phyloP scores from a whole-genome alignment of 2,888 invertebrate species.

The Troides helena region DNA sequence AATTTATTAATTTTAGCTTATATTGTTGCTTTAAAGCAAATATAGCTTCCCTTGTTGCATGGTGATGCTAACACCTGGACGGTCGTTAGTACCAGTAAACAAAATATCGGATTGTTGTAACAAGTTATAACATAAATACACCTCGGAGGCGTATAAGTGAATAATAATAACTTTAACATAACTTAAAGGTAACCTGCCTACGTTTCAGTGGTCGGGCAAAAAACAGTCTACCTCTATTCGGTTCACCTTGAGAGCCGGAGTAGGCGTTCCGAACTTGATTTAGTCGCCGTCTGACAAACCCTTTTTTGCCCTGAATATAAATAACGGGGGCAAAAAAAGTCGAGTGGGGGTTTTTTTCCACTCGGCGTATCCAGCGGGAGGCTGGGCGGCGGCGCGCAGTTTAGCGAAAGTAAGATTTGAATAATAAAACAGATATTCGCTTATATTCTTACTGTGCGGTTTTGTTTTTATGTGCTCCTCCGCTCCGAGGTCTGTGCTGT shows the following conservation, averaged over 20 bases:
- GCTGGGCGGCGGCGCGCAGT: conserved; percentile 49
- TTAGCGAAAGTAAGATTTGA: conserved; percentile 72
- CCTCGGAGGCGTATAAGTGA: no score
- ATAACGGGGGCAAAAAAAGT: conserved; percentile 70
- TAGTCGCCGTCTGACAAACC: conserved; percentile 76
- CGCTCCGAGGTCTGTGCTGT: conserved; percentile 46
- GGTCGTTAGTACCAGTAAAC: no score
- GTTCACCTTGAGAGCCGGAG: conserved; percentile 69
- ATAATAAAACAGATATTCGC: conserved; percentile 68
- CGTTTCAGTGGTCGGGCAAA: conserved; percentile 45
- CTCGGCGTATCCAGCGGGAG: conserved; percentile 53
- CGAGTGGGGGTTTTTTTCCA: conserved; percentile 58
- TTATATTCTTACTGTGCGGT: conserved; percentile 54
- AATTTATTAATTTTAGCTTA: no score
- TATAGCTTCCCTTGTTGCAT: no score
- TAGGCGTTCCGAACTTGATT: conserved; percentile 75
- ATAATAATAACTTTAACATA: no score
- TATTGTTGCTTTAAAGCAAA: no score
- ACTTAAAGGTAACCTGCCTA: conserved; percentile 45
- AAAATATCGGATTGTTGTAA: no score
- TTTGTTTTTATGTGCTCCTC: conserved; percentile 53
- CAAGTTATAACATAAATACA: conserved; percentile 31
- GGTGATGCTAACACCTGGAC: no score
- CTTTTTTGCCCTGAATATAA: conserved; percentile 78
- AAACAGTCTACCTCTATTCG: conserved; percentile 62